Percentiles rank a stretch among this genome's conserved stretches.
phyloP scores from a whole-genome alignment of 2,888 invertebrate species.

The Cosmia pyralina region DNA sequence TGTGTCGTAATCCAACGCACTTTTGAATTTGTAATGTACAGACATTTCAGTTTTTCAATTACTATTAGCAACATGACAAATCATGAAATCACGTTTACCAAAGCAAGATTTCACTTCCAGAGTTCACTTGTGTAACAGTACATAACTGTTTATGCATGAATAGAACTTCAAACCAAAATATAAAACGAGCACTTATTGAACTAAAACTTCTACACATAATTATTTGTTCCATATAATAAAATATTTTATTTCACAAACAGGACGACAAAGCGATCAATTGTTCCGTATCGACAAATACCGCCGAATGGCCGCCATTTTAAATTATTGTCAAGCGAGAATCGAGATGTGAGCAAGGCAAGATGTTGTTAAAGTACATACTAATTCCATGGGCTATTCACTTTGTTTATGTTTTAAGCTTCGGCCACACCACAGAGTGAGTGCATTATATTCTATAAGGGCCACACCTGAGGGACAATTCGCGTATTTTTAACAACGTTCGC shows the following conservation, averaged over 20 bases:
- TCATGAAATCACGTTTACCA: conserved; percentile 52
- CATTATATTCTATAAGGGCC: too few relatives aligned
- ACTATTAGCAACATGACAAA: conserved; percentile 74
- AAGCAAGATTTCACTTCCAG: conserved; percentile 33
- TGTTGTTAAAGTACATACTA: background rate
- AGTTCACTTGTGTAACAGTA: conserved; percentile 25
- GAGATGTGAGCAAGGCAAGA: background rate
- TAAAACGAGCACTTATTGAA: background rate
- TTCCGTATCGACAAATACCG: background rate
- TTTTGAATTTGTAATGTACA: conserved; percentile 99
- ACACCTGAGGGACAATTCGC: too few relatives aligned
- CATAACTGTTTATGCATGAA: background rate
- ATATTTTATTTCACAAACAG: conserved; percentile 2
- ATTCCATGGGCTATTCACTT: too few relatives aligned
- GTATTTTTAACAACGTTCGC: too few relatives aligned
- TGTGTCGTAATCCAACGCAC: conserved; percentile 98
- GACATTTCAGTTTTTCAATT: conserved; percentile 92
- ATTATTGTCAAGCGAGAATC: conserved; percentile 5
- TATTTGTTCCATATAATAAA: background rate
- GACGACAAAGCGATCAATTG: background rate
- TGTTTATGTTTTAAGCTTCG: too few relatives aligned
- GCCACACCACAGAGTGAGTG: too few relatives aligned
- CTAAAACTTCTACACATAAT: conserved; percentile 1
- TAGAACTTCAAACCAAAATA: conserved; percentile 17
- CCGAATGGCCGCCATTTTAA: conserved; percentile 37